A percentile compares a stretch with the other conserved stretches of the same genome.
phyloP scores from a whole-genome alignment of 2,113 vertebrate genomes.

The Pterocles orientalis region DNA sequence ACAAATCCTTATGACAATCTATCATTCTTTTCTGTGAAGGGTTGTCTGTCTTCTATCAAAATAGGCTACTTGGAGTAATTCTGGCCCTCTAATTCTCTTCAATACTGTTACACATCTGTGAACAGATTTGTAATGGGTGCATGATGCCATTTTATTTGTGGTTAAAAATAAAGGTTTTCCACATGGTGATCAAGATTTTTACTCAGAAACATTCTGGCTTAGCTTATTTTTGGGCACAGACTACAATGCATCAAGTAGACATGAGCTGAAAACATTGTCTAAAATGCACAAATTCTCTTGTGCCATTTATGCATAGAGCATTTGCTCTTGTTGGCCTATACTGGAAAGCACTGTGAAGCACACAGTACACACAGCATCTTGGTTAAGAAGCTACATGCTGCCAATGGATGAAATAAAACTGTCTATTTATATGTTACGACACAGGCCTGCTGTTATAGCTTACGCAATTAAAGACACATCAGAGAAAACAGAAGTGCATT shows the following conservation, averaged over 20 bases:
- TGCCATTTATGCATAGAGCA: not conserved
- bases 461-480: not conserved
- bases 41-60: slow-evolving; percentile 30
- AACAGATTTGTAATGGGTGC: slow-evolving; percentile 44
- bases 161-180: not conserved
- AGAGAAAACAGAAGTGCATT: not conserved
- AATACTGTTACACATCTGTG: slow-evolving; percentile 55
- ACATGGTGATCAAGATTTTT: not conserved
- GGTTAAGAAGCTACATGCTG: not conserved
- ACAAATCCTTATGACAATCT: not conserved
- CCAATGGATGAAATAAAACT: not conserved
- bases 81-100: slow-evolving; percentile 39
- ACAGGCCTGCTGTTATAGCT: not conserved
- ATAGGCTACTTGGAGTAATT: slow-evolving; percentile 60
- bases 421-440: not conserved
- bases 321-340: not conserved
- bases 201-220: not conserved
- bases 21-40: not conserved
- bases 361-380: not conserved
- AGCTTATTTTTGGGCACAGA: not conserved
- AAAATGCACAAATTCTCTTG: not conserved
- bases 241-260: not conserved
- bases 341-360: not conserved
- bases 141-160: not conserved
- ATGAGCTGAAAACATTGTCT: not conserved